Conservation (phyloP, 1,140 invertebrate species). For the Callitettix versicolor region DNA sequence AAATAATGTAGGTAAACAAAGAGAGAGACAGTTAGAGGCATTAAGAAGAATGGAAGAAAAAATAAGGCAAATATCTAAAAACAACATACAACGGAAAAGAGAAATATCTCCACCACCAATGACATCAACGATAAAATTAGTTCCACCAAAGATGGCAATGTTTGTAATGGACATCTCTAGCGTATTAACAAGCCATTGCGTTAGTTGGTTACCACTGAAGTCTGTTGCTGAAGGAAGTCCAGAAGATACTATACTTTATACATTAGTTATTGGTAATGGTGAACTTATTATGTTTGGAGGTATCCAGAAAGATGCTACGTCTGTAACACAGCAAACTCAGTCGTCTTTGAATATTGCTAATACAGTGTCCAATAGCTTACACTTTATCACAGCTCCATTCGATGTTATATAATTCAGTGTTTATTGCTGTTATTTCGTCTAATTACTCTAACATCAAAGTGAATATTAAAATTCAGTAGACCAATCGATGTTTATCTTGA, state of each 20-base stretch:
- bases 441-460: too few relatives aligned
- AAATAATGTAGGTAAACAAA: constrained; percentile 30
- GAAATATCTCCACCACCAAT: constrained; percentile 27
- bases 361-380: constrained; percentile 62
- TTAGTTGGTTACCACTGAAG: constrained; percentile 66
- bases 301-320: constrained; percentile 61
- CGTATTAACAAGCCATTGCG: constrained; percentile 44
- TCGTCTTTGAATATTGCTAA: constrained; percentile 23
- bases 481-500: too few relatives aligned
- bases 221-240: constrained; percentile 54
- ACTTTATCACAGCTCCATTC: constrained; percentile 61
- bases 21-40: constrained; percentile 48
- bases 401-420: constrained; percentile 6
- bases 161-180: constrained; percentile 79
- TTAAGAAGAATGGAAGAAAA: constrained; percentile 47
- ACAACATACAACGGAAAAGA: not conserved
- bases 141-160: constrained; percentile 45
- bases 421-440: too few relatives aligned
- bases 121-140: not conserved
- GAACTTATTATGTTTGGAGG: constrained; percentile 93
- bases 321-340: constrained; percentile 32
- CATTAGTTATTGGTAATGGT: constrained; percentile 75
- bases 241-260: constrained; percentile 82
- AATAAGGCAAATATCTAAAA: constrained; percentile 28
- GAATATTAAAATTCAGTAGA: too few relatives aligned